Conservation (phyloP, 2,113 vertebrate genomes). For the Chrysemys picta region DNA sequence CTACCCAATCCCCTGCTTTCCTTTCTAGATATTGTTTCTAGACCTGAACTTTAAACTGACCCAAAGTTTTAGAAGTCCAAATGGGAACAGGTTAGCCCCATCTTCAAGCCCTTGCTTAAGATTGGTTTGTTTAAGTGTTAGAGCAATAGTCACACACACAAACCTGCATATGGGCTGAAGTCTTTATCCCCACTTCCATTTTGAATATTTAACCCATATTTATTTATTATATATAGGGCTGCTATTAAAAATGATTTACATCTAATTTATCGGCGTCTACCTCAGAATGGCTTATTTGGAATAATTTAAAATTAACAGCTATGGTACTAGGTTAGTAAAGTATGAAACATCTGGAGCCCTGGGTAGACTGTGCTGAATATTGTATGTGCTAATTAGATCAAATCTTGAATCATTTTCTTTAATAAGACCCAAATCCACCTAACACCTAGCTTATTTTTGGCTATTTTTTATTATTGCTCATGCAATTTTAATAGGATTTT, state of each 20-base stretch:
- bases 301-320: conserved; percentile 28
- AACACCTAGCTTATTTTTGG: conserved; percentile 43
- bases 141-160: too few species aligned
- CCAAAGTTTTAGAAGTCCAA: background rate
- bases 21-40: background rate
- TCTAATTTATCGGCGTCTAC: conserved; percentile 15
- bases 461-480: background rate
- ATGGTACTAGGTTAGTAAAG: conserved; percentile 15
- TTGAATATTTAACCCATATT: conserved; percentile 3
- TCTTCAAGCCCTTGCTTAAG: background rate
- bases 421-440: background rate
- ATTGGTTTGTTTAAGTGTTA: too few species aligned
- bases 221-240: conserved; percentile 33
- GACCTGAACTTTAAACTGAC: background rate
- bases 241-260: conserved; percentile 41
- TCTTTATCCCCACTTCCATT: conserved; percentile 40
- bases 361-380: conserved; percentile 20
- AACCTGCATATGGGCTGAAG: background rate
- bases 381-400: conserved; percentile 64
- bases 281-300: conserved; percentile 33
- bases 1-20: background rate
- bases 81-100: background rate
- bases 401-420: conserved; percentile 66
- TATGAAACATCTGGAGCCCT: background rate
- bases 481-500: background rate